Base-by-base conservation (phyloP, 2,888 invertebrate genomes). In the Nomada ferruginata region DNA sequence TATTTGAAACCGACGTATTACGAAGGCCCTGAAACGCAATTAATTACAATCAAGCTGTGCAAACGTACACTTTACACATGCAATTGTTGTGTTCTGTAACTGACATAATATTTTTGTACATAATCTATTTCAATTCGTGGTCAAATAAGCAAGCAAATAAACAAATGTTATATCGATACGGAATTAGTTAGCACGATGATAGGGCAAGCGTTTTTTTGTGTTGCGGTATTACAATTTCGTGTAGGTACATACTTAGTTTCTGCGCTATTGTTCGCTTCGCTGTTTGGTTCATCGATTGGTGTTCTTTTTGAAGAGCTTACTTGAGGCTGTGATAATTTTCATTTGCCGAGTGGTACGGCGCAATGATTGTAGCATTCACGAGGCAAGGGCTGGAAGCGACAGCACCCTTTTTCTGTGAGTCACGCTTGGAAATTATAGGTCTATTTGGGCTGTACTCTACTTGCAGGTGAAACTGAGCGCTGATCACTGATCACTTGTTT, bases 401-500 rank as follows among this genome's bases (percentile, higher is more conserved):
- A 57, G n/a, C 57, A 26, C 57, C 44, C 55, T 20, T 57, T 47
- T 57, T 59, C 44, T 18, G 44, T 59, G 69, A 57, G 69, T 69
- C 69, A 69, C 9, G 18, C 26, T 36, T 57, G 26, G 9, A 69
- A 57, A 55, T 69, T 69, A 44, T 42, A 44, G 44, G 55, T n/a
- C 20, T 65, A 53, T 66, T 66, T 66, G 42, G 36, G 42, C 20
- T 13, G 42, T 20, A 36, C 66, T 66, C 15, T 4, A 15, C 13
- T 52, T 9, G 20, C 10, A 23, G 26, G 42, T 23, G 9, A n/a
- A 44, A 44, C 57, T 44, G 55, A 69, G 29, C 59, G 29, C 47
- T 10, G 69, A 69, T 59, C 59, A 29, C n/a, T 13, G 69, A 69
- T 57, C 57, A 26, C 47, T 70, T 29, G 70, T 70, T 60, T 57